Percentiles rank a stretch among this genome's conserved stretches.
Conservation (phyloP, 2,797 vertebrate genomes). For the Aphelocoma californica region DNA sequence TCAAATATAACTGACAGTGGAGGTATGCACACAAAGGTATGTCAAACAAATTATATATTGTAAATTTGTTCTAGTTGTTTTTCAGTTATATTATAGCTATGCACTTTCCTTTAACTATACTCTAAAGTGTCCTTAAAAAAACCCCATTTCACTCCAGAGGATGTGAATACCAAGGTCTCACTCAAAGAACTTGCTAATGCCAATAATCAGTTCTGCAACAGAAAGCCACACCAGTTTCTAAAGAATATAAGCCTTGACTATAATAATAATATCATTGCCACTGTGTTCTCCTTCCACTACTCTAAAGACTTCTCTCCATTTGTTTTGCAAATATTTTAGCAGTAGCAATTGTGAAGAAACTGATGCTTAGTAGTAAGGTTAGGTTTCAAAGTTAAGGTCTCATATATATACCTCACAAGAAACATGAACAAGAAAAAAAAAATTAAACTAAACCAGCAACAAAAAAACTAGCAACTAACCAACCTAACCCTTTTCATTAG, state of each 20-base stretch:
- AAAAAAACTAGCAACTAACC: neutral
- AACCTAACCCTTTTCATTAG: fast-evolving
- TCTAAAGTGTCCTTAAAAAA: neutral
- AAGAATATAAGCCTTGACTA: neutral
- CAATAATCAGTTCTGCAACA: neutral
- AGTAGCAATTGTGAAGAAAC: neutral
- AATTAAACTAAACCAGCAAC: fast-evolving
- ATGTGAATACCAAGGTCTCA: neutral
- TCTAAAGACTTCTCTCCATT: neutral
- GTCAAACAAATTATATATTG: neutral
- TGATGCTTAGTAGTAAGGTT: neutral
- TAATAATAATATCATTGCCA: neutral
- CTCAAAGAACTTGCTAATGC: neutral
- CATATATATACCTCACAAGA: neutral
- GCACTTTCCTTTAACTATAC: neutral
- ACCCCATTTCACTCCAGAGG: neutral
- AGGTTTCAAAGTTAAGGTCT: neutral
- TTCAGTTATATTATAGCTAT: neutral
- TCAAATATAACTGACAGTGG: neutral
- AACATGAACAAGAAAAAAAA: neutral
- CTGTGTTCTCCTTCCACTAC: neutral
- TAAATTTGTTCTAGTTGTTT: neutral
- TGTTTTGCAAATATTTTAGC: neutral
- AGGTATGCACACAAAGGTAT: neutral
- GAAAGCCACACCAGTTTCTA: neutral